Evolutionary conservation across 2,113 vertebrate genomes (phyloP).

Genomic region (Podarcis raffonei): DNA sequence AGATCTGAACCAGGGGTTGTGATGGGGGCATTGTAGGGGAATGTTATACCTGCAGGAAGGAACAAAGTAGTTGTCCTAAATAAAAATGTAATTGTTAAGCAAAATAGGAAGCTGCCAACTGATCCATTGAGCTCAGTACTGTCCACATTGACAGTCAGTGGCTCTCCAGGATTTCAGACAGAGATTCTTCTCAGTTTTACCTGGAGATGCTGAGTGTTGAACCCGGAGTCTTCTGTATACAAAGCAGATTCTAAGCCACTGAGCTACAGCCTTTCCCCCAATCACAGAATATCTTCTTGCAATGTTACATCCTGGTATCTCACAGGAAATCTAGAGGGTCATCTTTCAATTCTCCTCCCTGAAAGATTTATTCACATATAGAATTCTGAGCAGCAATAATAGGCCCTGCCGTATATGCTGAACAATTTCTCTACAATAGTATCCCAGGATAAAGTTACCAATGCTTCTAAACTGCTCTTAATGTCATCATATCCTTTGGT

Average conservation of each 20-base stretch:
- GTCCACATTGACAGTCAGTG: too few relatives aligned
- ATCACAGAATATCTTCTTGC: background rate
- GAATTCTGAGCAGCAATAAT: conserved; percentile 54
- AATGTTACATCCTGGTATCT: background rate
- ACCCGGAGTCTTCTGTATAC: too few relatives aligned
- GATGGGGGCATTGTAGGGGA: background rate
- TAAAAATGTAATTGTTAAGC: background rate
- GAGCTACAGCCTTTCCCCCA: too few relatives aligned
- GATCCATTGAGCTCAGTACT: too few relatives aligned
- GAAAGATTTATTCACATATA: conserved; percentile 59
- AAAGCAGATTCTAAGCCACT: too few relatives aligned
- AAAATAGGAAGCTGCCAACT: background rate
- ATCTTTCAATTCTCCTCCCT: conserved; percentile 55
- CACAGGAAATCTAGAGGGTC: conserved; percentile 4
- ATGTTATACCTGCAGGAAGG: background rate
- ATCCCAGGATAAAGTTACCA: conserved; percentile 41
- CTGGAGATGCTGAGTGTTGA: too few relatives aligned
- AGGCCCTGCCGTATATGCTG: conserved; percentile 1
- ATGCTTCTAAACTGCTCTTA: conserved; percentile 34
- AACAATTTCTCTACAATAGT: conserved; percentile 41
- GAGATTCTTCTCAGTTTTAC: too few relatives aligned
- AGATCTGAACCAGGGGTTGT: background rate
- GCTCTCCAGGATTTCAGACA: too few relatives aligned
- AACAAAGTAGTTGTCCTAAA: background rate
- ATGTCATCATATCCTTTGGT: conserved; percentile 24